Evolutionary conservation across 2,888 invertebrate genomes (phyloP), one percentile per base, ranked within the genome.

Genomic region (Andrena bucephala): DNA sequence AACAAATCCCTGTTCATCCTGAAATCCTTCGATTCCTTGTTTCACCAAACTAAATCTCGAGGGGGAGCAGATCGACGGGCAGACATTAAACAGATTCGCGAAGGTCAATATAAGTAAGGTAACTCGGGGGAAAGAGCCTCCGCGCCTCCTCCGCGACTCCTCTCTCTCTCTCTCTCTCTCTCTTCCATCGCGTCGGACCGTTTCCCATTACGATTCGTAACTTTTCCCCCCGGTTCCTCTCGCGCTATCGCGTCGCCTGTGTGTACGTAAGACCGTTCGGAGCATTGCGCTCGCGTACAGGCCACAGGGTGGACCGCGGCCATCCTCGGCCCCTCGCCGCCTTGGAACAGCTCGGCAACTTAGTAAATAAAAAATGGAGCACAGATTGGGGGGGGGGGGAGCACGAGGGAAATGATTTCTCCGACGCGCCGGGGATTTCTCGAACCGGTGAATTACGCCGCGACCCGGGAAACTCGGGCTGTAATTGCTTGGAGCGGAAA

Each of bases 61-160:
- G 29, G 42, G 57, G 57, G 20, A 71, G 57, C 10, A 62, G 67
- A 72, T 66, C 72, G 65, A 8, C 54, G 54, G n/a, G 24, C 31
- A 42, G 57, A 84, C 65, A n/a, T 77, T 88, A 88, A 86, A 83
- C 77, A 86, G 79, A 86, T 87, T 88, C 76, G 66, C 69, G 77
- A 70, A 68, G 83, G 75, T 88, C 87, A 69, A 88, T 87, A 82
- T 84, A 84, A 74, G 66, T 77, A 63, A 62, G 66, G 65, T 69
- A 77, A 77, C 62, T 63, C 27, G 27, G 13, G 8, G 69, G 74
- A 65, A 67, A 60, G 52, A 36, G 13, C 1, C 6, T 29, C 60
- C 36, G 2, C 2, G 33, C 33, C 33, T 33, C 33, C n/a, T 42
- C 29, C 48, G 36, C 24, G 29, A 54, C 66, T 31, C 10, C 13